Evolutionary conservation across 2,888 invertebrate genomes (phyloP), one percentile per base, ranked within the genome.

Genomic region (Pachliopta kotzebuea): DNA sequence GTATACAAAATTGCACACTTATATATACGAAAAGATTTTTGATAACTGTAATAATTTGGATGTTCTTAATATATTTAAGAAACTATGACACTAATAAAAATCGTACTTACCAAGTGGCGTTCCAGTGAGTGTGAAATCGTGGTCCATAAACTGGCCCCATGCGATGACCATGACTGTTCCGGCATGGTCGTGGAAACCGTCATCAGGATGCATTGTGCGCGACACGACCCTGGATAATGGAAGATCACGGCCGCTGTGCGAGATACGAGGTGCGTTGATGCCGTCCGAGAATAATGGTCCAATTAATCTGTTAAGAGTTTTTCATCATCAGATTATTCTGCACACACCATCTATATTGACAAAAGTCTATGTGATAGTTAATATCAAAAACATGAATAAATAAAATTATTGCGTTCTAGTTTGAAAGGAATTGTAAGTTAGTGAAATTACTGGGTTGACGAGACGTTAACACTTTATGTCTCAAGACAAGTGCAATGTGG

Each of bases 121-220:
- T 71, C 94, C 97, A 63, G 97, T 97, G 50, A 97, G 93, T 7
- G 97, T 97, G 76, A 96, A 96, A 85, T 98, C 98, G 91, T 98
- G 98, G 87, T 98, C 98, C 95, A 98, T 97, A 88, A 98, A 97
- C 88, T 98, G 98, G 74, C 98, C 98, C 98, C 98, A 98, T 64
- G 97, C 97, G 74, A 96, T 96, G 65, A 98, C 95, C 96, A 98
- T 96, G 74, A 97, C 97, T 37, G 98, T 98, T 60, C 97, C 97
- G 31, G 97, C 97, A 86, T 97, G 97, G 86, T 98, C 98, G 82
- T 98, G 97, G 92, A 95, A 97, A 52, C 97, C 97, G 72, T 97
- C 97, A 77, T 98, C 98, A 49, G 97, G 96, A 85, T 98, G 98
- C 94, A 98, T 96, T 50, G 96, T 97, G 60, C 97, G 94, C 21